Percentiles rank a stretch among this genome's conserved stretches.
phyloP scores from a whole-genome alignment of 2,888 invertebrate genomes.

The Apocheima hispidaria region DNA sequence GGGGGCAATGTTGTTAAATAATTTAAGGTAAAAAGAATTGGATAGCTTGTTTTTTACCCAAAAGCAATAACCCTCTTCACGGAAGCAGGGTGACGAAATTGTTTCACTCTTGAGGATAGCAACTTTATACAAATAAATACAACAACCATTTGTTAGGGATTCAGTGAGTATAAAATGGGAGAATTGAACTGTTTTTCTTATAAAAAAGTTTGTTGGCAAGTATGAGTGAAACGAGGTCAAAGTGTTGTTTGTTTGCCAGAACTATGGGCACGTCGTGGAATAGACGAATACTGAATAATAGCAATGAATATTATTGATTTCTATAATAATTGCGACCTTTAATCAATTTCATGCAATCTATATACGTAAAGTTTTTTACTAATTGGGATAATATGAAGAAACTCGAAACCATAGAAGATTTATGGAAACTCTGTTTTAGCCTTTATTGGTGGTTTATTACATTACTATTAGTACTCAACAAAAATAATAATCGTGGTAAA shows the following conservation, averaged over 20 bases:
- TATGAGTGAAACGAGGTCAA: neutral
- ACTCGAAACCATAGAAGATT: too few relatives aligned
- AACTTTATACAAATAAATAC: conserved; percentile 6
- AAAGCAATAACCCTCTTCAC: conserved; percentile 6
- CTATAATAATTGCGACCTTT: neutral
- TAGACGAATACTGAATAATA: too few relatives aligned
- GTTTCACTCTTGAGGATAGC: conserved; percentile 8
- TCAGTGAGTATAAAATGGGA: conserved; percentile 5
- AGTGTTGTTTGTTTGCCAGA: neutral
- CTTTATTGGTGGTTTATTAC: too few relatives aligned
- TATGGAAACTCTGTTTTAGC: too few relatives aligned
- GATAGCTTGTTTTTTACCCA: neutral
- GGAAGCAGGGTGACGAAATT: conserved; percentile 6
- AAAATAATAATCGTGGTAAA: too few relatives aligned
- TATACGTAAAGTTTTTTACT: too few relatives aligned
- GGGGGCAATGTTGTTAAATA: too few relatives aligned
- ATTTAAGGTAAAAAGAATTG: neutral
- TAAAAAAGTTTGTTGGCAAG: conserved; percentile 8
- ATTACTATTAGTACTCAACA: too few relatives aligned
- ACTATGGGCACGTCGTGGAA: neutral
- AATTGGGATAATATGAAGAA: too few relatives aligned
- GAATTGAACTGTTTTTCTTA: conserved; percentile 1
- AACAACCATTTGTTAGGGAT: conserved; percentile 4
- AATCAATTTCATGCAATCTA: too few relatives aligned
- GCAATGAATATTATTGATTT: neutral